Evolutionary conservation across 2,888 invertebrate species (phyloP).

Genomic region (Erebia aethiops): DNA sequence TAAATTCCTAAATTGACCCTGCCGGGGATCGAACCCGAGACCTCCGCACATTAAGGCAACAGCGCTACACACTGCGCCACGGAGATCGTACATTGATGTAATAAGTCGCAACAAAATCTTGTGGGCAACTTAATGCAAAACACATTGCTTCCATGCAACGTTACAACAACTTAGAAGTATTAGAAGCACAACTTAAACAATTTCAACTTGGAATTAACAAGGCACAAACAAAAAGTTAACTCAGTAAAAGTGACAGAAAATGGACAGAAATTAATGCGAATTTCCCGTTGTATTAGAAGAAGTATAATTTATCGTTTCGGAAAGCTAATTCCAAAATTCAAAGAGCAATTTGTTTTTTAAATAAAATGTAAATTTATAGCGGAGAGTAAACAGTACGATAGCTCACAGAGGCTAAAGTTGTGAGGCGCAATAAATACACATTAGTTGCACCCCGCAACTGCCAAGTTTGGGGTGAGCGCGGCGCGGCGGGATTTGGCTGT

Average conservation of each 20-base stretch:
- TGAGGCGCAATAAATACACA: slow-evolving; percentile 38
- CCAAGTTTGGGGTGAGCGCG: slow-evolving; percentile 30
- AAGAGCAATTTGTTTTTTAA: slow-evolving; percentile 26
- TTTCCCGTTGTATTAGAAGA: not conserved
- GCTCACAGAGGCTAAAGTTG: slow-evolving; percentile 28
- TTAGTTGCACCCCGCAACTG: slow-evolving; percentile 38
- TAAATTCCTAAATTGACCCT: no score
- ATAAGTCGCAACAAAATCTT: no score
- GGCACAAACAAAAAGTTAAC: not conserved
- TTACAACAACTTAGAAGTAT: not conserved
- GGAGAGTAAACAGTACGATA: slow-evolving; percentile 29
- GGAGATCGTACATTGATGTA: no score
- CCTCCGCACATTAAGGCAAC: no score
- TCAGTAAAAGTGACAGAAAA: not conserved
- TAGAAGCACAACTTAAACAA: not conserved
- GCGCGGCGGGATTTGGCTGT: slow-evolving; percentile 12
- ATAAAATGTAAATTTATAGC: slow-evolving; percentile 32
- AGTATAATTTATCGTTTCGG: not conserved
- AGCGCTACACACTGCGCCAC: no score
- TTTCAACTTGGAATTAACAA: no score
- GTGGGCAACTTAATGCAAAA: no score
- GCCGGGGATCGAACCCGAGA: no score
- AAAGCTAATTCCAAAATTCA: slow-evolving; percentile 14
- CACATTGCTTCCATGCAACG: no score
- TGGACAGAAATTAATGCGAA: not conserved